phyloP scores from a whole-genome alignment of 1,140 invertebrate species.

The Heterodera carotae region DNA sequence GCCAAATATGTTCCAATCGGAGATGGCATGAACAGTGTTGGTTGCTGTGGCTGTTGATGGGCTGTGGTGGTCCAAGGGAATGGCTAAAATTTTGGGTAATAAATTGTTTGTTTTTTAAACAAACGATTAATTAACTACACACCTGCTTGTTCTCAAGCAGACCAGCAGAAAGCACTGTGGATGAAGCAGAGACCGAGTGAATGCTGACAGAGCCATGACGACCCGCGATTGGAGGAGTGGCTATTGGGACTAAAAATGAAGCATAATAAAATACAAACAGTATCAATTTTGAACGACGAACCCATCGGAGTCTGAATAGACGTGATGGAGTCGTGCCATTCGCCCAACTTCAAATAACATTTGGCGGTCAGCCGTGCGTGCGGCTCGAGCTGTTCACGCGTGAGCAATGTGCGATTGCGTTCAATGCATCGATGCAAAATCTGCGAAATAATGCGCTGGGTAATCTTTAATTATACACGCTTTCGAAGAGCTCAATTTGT shows the following conservation, averaged over 20 bases:
- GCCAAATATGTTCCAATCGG: conserved; percentile 10
- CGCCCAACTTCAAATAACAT: conserved; percentile 85
- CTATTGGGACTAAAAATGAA: background rate
- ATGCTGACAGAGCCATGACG: conserved; percentile 17
- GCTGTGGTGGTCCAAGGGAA: background rate
- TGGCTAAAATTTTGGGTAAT: background rate
- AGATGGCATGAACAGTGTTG: background rate
- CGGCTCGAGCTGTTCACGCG: conserved; percentile 44
- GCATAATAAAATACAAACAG: too few relatives aligned
- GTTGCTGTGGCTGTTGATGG: conserved; percentile 12
- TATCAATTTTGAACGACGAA: conserved; percentile 1
- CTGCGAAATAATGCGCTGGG: conserved; percentile 5
- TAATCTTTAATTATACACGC: too few relatives aligned
- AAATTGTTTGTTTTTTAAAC: too few relatives aligned
- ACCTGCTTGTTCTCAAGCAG: background rate
- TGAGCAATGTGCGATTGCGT: conserved; percentile 5
- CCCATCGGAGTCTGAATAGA: conserved; percentile 27
- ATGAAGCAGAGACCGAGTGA: background rate
- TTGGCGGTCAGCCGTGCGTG: conserved; percentile 57
- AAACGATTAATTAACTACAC: background rate
- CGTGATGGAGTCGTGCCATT: conserved; percentile 71
- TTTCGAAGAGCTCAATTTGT: too few relatives aligned
- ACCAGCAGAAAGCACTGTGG: background rate
- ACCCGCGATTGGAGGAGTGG: conserved; percentile 1
- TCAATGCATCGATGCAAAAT: conserved; percentile 52